A percentile compares a stretch with the other conserved stretches of the same genome.
Conservation (phyloP, 2,888 invertebrate genomes). For the Stratiomys singularior region DNA sequence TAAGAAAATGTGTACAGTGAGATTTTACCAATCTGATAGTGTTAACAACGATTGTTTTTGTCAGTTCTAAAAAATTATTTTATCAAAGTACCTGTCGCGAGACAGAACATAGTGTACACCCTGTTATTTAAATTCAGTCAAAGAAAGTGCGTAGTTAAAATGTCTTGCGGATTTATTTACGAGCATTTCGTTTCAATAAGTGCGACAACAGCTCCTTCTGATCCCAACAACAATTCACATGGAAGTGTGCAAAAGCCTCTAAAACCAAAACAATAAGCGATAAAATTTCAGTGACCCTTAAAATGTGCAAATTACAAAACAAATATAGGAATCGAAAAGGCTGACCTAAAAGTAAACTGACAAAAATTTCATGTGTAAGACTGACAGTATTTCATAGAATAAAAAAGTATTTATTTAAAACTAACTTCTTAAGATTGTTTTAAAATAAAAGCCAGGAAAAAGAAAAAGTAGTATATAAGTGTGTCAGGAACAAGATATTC, state of each 20-base stretch:
- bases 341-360: constrained; percentile 22
- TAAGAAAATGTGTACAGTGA: constrained; percentile 46
- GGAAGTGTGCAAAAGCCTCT: constrained; percentile 45
- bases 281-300: constrained; percentile 1
- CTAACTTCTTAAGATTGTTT: background rate
- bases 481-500: background rate
- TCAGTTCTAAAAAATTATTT: background rate
- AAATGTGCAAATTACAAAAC: background rate
- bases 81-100: background rate
- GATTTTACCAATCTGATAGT: constrained; percentile 5
- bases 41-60: background rate
- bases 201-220: constrained; percentile 56
- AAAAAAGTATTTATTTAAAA: too few species aligned
- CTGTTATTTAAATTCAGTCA: background rate
- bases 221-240: constrained; percentile 50
- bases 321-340: constrained; percentile 27
- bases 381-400: constrained; percentile 14
- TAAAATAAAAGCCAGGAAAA: background rate
- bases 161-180: constrained; percentile 64
- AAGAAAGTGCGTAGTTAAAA: constrained; percentile 51
- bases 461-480: too few species aligned
- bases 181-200: constrained; percentile 62
- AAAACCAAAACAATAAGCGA: constrained; percentile 53
- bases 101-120: background rate
- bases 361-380: constrained; percentile 20